Evolutionary conservation across 2,113 vertebrate species (phyloP).

Genomic region (Elachura formosa): DNA sequence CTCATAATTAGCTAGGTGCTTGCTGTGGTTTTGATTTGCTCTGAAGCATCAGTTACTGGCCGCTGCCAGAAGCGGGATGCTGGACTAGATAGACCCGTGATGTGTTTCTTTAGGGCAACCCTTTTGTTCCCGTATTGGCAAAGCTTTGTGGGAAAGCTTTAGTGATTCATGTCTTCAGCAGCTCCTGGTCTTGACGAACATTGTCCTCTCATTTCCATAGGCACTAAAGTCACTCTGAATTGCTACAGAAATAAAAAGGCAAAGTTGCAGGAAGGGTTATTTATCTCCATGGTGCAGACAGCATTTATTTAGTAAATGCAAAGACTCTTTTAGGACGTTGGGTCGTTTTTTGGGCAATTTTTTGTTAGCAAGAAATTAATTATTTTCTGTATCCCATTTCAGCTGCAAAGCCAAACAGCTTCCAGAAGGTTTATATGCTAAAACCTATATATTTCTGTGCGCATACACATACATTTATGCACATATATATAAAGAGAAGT

Average conservation of each 20-base stretch:
- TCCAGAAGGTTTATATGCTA: neutral
- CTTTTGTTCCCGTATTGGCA: constrained; percentile 29
- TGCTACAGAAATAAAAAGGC: neutral
- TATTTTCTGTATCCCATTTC: neutral
- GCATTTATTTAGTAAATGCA: neutral
- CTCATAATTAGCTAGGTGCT: constrained; percentile 49
- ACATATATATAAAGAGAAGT: neutral
- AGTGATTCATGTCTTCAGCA: neutral
- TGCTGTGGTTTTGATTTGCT: constrained; percentile 50
- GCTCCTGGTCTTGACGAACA: neutral
- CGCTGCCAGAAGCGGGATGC: neutral
- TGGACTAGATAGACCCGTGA: neutral
- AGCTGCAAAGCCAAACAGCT: neutral
- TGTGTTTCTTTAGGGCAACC: constrained; percentile 22
- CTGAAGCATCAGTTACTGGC: constrained; percentile 30
- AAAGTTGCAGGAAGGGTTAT: neutral
- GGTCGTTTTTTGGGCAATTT: too few species aligned
- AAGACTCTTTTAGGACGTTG: neutral
- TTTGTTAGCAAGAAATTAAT: neutral
- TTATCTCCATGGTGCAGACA: neutral
- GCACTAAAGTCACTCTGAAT: neutral
- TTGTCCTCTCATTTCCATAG: constrained; percentile 13
- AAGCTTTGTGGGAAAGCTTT: constrained; percentile 25
- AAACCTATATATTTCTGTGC: neutral
- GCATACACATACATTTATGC: neutral